Percentiles rank a stretch among this genome's conserved stretches.
Conservation (phyloP, 2,888 invertebrate species). For the Andrena flavipes region DNA sequence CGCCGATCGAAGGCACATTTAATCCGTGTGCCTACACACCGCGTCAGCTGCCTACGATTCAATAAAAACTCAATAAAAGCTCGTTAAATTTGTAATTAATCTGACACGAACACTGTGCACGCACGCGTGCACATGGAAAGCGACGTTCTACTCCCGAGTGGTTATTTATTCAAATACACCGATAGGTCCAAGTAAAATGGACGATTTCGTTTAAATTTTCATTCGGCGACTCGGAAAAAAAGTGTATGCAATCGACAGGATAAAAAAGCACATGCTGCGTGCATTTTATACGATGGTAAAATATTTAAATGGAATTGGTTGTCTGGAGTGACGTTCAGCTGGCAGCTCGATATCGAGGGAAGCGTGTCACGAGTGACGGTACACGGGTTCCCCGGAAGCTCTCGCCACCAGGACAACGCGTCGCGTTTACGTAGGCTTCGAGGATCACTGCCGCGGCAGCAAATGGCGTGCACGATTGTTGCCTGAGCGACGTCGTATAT, state of each 20-base stretch:
- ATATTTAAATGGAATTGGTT: constrained; percentile 21
- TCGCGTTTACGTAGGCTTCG: constrained; percentile 14
- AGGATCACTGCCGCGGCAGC: constrained; percentile 17
- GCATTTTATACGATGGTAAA: neutral
- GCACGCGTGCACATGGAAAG: neutral
- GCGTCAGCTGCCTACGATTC: neutral
- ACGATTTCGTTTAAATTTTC: constrained; percentile 21
- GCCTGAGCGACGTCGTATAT: constrained; percentile 13
- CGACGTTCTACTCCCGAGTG: neutral
- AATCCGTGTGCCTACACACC: neutral
- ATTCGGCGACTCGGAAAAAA: neutral
- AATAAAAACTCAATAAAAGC: constrained; percentile 3
- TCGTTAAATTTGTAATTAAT: constrained; percentile 5
- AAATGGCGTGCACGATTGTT: constrained; percentile 21
- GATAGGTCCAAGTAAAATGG: neutral
- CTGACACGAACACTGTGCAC: neutral
- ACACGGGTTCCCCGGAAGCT: constrained; percentile 23
- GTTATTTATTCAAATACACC: constrained; percentile 12
- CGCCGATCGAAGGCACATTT: neutral
- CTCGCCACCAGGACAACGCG: constrained; percentile 23
- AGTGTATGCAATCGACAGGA: neutral
- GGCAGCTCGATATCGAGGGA: constrained; percentile 14
- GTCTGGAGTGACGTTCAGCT: constrained; percentile 10
- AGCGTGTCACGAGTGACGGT: constrained; percentile 3
- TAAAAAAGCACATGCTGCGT: neutral